A percentile compares a stretch with the other conserved stretches of the same genome.
Conservation (phyloP, 2,888 invertebrate species). For the Drosophila gaucha region DNA sequence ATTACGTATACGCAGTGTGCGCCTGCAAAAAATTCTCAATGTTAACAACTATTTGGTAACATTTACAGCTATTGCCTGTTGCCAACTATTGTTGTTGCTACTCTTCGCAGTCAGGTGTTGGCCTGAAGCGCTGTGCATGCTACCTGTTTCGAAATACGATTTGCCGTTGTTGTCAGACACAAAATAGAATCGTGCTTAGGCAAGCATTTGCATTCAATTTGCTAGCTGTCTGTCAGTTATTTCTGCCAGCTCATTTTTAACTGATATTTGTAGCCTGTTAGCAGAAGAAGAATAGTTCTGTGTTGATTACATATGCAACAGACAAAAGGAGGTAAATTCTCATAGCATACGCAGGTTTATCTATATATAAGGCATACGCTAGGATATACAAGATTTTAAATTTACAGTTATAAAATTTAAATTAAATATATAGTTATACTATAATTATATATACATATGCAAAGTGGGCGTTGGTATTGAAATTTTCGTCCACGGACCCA, state of each 20-base stretch:
- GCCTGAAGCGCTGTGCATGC: not conserved
- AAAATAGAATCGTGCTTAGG: conserved; percentile 40
- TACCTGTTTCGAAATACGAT: conserved; percentile 13
- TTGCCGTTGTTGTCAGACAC: conserved; percentile 34
- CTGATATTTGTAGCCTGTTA: not conserved
- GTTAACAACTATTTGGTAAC: conserved; percentile 18
- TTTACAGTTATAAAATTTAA: too few relatives aligned
- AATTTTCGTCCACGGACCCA: too few relatives aligned
- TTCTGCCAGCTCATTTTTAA: not conserved
- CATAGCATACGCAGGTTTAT: too few relatives aligned
- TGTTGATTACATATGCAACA: too few relatives aligned
- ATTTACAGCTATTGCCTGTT: conserved; percentile 5
- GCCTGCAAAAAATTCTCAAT: conserved; percentile 36
- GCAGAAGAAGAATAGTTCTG: too few relatives aligned
- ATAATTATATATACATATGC: too few relatives aligned
- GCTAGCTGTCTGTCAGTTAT: not conserved
- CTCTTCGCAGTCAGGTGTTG: not conserved
- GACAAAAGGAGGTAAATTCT: too few relatives aligned
- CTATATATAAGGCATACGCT: too few relatives aligned
- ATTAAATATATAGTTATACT: too few relatives aligned
- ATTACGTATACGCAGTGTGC: conserved; percentile 58
- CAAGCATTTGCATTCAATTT: conserved; percentile 7
- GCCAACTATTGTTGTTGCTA: not conserved
- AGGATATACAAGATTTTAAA: too few relatives aligned
- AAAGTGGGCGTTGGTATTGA: too few relatives aligned